Evolutionary conservation across 2,888 invertebrate genomes (phyloP), one percentile per base, ranked within the genome.

Genomic region (Sthenelais limicola): DNA sequence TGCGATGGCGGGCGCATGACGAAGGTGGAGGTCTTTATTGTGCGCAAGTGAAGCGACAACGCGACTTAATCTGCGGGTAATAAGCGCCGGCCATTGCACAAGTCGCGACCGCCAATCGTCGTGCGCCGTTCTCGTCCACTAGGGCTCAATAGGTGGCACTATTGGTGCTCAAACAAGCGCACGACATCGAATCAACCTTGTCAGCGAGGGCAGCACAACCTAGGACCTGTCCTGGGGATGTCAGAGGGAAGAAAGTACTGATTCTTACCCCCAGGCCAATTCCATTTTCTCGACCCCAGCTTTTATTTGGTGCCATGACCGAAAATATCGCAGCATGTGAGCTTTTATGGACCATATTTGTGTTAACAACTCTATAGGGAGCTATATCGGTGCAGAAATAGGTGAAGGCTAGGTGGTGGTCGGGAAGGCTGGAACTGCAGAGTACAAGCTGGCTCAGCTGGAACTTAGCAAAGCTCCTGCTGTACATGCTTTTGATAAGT

Each of bases 1-100:
- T 56, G 56, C 33, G 56, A 32, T 24, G 9, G 56, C 9, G 56
- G 56, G 9, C 30, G 56, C 12, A 21, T 28, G 56, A 32, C 56
- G 56, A 28, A 33, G 56, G 30, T 56, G 21, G 24, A 33, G 18
- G 56, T 32, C 56, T 28, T 32, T 28, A 28, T 56, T 56, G 30
- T 28, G 30, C 5, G 32, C 21, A 33, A 15, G n/a, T 32, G 30
- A 12, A 33, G 56, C 30, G 32, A 33, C 9, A 33, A 18, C 9
- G n/a, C 30, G 56, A 56, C 56, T 56, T 56, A 56, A 56, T 56
- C 56, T 32, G 56, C 56, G 56, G 52, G 56, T 18, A 21, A 56
- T 21, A n/a, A 18, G 24, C 32, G 56, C 18, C 30, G 32, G 30
- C 56, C 56, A 32, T 56, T 56, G 56, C 56, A 56, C 56, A 56